A percentile compares a stretch with the other conserved stretches of the same genome.
phyloP scores from a whole-genome alignment of 1,140 invertebrate species.

The Drosophila orena region DNA sequence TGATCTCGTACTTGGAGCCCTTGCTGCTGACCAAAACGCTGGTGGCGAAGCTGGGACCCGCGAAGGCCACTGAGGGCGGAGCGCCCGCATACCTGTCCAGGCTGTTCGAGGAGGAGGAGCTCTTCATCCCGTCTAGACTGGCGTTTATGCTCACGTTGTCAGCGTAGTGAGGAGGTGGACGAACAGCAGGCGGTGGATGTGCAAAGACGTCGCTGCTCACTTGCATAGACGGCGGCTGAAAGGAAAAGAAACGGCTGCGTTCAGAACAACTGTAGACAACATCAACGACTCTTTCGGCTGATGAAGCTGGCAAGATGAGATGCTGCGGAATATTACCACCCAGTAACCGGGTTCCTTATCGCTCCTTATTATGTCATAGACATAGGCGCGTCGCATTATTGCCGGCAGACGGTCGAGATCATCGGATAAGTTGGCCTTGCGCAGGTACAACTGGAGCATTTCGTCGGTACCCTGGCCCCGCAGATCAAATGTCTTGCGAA shows the following conservation, averaged over 20 bases:
- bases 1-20: slow-evolving; percentile 79
- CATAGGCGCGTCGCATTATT: slow-evolving; percentile 70
- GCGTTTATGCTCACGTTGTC: slow-evolving; percentile 35
- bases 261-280: slow-evolving; percentile 3
- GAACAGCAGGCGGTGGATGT: slow-evolving; percentile 64
- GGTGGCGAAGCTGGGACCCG: slow-evolving; percentile 61
- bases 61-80: slow-evolving; percentile 33
- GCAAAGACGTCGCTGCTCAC: slow-evolving; percentile 64
- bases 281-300: not conserved
- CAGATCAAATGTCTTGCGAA: slow-evolving; percentile 78
- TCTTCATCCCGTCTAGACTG: slow-evolving; percentile 53
- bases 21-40: slow-evolving; percentile 66
- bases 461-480: slow-evolving; percentile 72
- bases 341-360: slow-evolving; percentile 76
- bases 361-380: slow-evolving; percentile 81
- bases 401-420: slow-evolving; percentile 65
- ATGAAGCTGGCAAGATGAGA: not conserved
- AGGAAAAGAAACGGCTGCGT: slow-evolving; percentile 24
- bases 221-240: slow-evolving; percentile 73
- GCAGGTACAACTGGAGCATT: slow-evolving; percentile 74
- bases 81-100: slow-evolving; percentile 54
- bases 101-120: slow-evolving; percentile 60
- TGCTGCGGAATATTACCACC: slow-evolving; percentile 65
- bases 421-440: slow-evolving; percentile 68
- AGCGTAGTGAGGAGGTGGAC: slow-evolving; percentile 53